Conservation (phyloP, 2,113 vertebrate genomes). For the Aix galericulata region DNA sequence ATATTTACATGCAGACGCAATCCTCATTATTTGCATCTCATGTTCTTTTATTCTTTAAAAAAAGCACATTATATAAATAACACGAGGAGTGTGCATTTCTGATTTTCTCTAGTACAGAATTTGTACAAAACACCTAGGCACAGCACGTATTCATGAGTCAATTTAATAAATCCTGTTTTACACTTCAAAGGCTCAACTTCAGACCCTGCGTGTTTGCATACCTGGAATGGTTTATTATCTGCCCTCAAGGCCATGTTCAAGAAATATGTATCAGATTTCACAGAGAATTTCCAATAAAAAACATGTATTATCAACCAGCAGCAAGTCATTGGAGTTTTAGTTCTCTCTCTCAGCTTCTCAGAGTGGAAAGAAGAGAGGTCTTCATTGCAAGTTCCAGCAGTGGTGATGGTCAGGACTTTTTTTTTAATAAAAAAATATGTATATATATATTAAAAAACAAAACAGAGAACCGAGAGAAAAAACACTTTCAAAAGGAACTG, state of each 20-base stretch:
- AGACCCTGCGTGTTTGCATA: not conserved
- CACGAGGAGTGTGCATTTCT: not conserved
- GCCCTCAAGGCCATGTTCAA: not conserved
- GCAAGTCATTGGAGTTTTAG: not conserved
- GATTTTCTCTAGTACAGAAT: not conserved
- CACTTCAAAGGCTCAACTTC: not conserved
- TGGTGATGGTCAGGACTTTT: not conserved
- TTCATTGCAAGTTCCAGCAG: not conserved
- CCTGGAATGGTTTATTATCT: not conserved
- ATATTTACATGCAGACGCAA: not conserved
- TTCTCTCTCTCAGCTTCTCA: not conserved
- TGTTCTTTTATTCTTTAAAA: not conserved
- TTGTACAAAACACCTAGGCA: not conserved
- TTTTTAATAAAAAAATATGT: not conserved
- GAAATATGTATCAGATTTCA: not conserved
- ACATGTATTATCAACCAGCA: not conserved
- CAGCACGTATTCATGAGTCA: not conserved
- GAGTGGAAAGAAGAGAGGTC: not conserved
- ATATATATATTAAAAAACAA: not conserved
- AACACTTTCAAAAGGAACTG: not conserved
- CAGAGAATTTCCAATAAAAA: not conserved
- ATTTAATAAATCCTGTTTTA: not conserved
- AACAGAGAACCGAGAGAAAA: not conserved
- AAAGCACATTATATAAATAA: not conserved
- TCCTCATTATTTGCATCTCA: not conserved